These are phyloP conservation scores for Galeopsomyia nigrocyanea DNA, from an alignment of 2,888 invertebrate species.

Conservation along the genomic window DNA sequence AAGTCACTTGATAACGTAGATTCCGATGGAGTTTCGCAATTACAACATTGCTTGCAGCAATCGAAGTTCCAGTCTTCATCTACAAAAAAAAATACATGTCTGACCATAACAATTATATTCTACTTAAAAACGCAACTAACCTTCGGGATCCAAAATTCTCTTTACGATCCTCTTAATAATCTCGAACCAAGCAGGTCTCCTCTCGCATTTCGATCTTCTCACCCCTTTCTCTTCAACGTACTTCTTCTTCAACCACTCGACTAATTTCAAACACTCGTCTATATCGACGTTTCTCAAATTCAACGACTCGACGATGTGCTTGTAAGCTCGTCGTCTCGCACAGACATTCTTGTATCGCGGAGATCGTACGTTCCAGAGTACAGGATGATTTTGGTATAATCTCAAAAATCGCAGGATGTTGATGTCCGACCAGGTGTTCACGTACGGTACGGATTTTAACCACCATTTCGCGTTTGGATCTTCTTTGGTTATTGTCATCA, in stretches of 20 bases:
- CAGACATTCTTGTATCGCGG: constrained; percentile 7
- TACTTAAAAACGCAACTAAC: not conserved
- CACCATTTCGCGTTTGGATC: constrained; percentile 17
- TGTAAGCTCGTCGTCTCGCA: constrained; percentile 24
- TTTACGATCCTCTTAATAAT: constrained; percentile 10
- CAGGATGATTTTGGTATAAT: constrained; percentile 29
- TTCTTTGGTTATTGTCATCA: no score
- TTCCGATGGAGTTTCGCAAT: not conserved
- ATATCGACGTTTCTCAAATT: constrained; percentile 30
- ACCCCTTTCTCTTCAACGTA: constrained; percentile 30
- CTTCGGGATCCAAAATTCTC: not conserved
- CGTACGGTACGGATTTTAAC: constrained; percentile 21
- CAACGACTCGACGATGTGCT: constrained; percentile 32
- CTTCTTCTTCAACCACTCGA: constrained; percentile 31
- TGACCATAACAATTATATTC: not conserved
- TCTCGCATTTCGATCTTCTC: not conserved
- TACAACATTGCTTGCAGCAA: no score
- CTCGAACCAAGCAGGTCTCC: constrained; percentile 26
- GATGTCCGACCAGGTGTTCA: constrained; percentile 37
- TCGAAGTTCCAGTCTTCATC: not conserved
- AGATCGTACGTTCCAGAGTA: constrained; percentile 41
- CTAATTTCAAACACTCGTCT: constrained; percentile 25
- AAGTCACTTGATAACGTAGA: not conserved
- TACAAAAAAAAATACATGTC: not conserved
- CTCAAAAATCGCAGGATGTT: constrained; percentile 46